These are phyloP conservation scores for Stegodyphus dumicola DNA, from an alignment of 1,140 invertebrate species.

Conservation along the genomic window DNA sequence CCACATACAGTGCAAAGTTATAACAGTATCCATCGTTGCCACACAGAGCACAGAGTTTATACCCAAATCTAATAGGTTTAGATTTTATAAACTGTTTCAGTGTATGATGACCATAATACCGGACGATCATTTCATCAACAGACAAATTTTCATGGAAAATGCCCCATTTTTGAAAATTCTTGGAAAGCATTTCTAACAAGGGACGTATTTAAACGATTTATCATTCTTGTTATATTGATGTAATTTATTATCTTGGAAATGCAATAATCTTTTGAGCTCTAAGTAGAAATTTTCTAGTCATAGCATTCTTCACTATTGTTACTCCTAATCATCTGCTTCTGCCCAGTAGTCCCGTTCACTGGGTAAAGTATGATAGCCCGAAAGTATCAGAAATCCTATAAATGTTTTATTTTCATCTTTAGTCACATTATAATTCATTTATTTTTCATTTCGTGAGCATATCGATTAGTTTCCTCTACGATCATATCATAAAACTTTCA, in stretches of 20 bases:
- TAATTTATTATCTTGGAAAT: slow-evolving; percentile 4
- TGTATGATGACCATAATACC: slow-evolving; percentile 18
- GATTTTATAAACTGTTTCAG: slow-evolving; percentile 22
- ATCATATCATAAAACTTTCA: slow-evolving; percentile 14
- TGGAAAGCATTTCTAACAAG: too few relatives aligned
- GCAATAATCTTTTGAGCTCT: neutral
- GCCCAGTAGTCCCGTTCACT: slow-evolving; percentile 8
- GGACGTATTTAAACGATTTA: too few relatives aligned
- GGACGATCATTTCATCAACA: slow-evolving; percentile 19
- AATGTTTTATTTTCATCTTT: slow-evolving; percentile 1
- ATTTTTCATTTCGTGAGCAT: slow-evolving; percentile 7
- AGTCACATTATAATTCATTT: slow-evolving; percentile 9
- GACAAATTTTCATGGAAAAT: slow-evolving; percentile 24
- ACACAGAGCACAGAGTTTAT: slow-evolving; percentile 18
- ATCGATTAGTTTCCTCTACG: slow-evolving; percentile 12
- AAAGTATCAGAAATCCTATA: slow-evolving; percentile 7
- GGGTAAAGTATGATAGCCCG: slow-evolving; percentile 5
- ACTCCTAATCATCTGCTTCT: slow-evolving; percentile 13
- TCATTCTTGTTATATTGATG: slow-evolving; percentile 6
- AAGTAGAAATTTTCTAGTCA: slow-evolving; percentile 10
- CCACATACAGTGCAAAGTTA: slow-evolving; percentile 15
- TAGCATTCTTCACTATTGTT: slow-evolving; percentile 14
- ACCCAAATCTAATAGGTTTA: slow-evolving; percentile 25
- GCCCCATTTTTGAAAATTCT: too few relatives aligned
- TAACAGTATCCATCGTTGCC: slow-evolving; percentile 2